Conservation (phyloP, 2,888 invertebrate species). For the Pollenia griseotomentosa region DNA sequence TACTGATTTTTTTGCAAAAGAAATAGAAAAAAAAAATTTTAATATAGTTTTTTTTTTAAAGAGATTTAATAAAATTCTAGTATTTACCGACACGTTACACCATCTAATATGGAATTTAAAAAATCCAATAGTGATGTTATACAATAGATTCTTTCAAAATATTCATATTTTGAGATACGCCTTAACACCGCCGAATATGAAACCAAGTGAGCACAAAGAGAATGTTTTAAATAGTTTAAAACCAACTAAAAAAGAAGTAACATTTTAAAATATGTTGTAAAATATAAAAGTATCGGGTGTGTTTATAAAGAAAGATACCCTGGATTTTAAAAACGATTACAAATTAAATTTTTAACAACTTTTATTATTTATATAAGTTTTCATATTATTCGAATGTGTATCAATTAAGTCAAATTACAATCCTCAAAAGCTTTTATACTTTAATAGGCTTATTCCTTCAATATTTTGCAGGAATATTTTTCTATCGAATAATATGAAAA, state of each 20-base stretch:
- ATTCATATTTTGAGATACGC: constrained; percentile 94
- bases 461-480: too few species aligned
- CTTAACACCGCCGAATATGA: constrained; percentile 95
- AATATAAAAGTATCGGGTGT: too few species aligned
- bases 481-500: too few species aligned
- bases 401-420: too few species aligned
- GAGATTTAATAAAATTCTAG: neutral
- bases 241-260: constrained; percentile 87
- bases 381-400: too few species aligned
- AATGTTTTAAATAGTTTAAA: constrained; percentile 96
- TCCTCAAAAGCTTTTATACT: too few species aligned
- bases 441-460: too few species aligned
- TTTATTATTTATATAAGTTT: too few species aligned
- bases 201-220: constrained; percentile 94
- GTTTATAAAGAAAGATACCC: too few species aligned
- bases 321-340: too few species aligned
- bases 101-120: constrained; percentile 88
- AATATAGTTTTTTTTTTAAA: neutral
- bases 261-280: neutral
- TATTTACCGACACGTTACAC: constrained; percentile 85
- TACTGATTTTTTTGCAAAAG: constrained; percentile 84
- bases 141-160: constrained; percentile 94
- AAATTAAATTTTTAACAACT: too few species aligned
- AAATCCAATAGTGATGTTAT: constrained; percentile 94
- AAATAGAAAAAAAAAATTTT: neutral